Conservation (phyloP, 1,140 invertebrate species). For the Drosophila funebris region DNA sequence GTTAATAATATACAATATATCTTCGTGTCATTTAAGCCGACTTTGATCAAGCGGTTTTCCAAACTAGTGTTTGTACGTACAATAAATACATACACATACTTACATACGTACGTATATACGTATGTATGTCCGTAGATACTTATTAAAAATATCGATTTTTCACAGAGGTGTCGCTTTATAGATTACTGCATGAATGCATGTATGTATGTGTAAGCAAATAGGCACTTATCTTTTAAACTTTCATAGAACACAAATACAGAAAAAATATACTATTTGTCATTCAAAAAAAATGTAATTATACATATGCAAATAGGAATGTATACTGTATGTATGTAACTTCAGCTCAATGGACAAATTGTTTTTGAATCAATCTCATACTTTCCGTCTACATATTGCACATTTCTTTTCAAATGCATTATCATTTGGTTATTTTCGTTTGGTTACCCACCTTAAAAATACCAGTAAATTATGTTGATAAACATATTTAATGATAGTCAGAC, state of each 20-base stretch:
- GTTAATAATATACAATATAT: neutral
- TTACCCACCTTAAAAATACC: slow-evolving; percentile 32
- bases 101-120: neutral
- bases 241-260: neutral
- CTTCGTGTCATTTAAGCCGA: neutral
- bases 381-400: neutral
- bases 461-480: slow-evolving; percentile 27
- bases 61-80: neutral
- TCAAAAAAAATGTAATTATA: neutral
- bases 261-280: neutral
- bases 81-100: slow-evolving; percentile 12
- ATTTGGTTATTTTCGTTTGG: neutral
- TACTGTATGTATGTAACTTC: neutral
- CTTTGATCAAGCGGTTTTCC: slow-evolving; percentile 14
- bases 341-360: neutral
- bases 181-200: slow-evolving; percentile 5
- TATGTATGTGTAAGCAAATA: slow-evolving; percentile 1
- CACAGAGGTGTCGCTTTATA: slow-evolving; percentile 18
- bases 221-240: neutral
- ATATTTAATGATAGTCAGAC: slow-evolving; percentile 32
- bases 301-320: neutral
- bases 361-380: slow-evolving; percentile 1
- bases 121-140: slow-evolving; percentile 30
- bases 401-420: neutral
- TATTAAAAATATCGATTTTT: slow-evolving; percentile 48